phyloP scores from a whole-genome alignment of 2,113 vertebrate genomes.

The Phocoena phocoena region DNA sequence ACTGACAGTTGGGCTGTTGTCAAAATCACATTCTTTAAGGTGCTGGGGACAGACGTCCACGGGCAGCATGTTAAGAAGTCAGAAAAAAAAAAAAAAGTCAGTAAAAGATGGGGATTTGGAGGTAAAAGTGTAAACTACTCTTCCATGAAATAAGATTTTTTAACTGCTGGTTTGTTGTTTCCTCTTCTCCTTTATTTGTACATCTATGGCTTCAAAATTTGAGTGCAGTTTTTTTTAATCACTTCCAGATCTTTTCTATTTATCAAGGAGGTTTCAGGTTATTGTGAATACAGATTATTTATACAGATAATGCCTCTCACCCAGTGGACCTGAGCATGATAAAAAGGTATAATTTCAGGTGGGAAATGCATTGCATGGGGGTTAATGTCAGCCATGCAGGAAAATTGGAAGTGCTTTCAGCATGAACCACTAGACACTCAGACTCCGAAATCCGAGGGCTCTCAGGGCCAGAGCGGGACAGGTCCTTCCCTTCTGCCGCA shows the following conservation, averaged over 20 bases:
- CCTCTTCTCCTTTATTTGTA: not conserved
- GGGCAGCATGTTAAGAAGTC: not conserved
- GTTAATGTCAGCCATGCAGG: not conserved
- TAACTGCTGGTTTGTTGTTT: not conserved
- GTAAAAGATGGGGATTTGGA: not conserved
- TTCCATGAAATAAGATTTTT: not conserved
- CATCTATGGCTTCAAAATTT: not conserved
- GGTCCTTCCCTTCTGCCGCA: rapidly evolving
- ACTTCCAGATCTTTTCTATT: not conserved
- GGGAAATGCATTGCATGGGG: not conserved
- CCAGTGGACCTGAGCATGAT: not conserved
- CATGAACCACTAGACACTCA: not conserved
- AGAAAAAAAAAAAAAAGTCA: not conserved
- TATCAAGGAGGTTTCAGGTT: not conserved
- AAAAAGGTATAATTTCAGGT: not conserved
- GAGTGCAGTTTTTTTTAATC: not conserved
- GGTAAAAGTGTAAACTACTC: not conserved
- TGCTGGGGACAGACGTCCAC: not conserved
- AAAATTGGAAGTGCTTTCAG: not conserved
- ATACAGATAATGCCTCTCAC: not conserved
- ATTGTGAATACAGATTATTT: not conserved
- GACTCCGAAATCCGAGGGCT: no score
- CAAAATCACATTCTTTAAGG: not conserved
- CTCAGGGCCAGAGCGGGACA: rapidly evolving
- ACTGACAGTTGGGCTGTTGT: no score